Evolutionary conservation across 2,113 vertebrate genomes (phyloP), one percentile per base, ranked within the genome.

Genomic region (Azemiops feae): DNA sequence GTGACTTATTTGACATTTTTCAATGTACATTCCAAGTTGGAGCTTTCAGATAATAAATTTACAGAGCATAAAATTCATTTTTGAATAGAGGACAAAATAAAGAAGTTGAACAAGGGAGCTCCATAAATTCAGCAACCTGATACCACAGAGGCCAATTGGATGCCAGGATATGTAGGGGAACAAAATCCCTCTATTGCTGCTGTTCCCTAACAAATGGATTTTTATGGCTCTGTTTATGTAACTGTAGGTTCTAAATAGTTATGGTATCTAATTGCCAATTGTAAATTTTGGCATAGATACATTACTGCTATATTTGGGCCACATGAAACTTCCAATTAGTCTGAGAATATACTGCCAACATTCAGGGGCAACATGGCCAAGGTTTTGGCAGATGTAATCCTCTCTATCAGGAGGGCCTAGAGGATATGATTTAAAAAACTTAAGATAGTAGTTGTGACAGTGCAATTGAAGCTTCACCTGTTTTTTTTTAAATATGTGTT

Each of bases 1-100:
- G 27, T 54, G 93, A 39, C 18, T 95, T 93, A 20, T 89, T 85
- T 91, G 90, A 4, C 92, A 85, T 12, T 89, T 95, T 89, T 55
- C 2, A 1, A 74, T 11, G 6, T 23, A 91, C 91, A 45, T 89
- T 93, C 89, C 39, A 93, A 94, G 81, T 53, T 16, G 69, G 7
- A 27, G 18, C 87, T 69, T 93, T 34, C 53, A 93, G 94, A 91
- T 11, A 90, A 30, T 0, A 47, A 34, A 0, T 45, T 11, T 25
- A 4, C 1, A 64, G 30, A 39, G 53, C 50, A 92, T 53, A 88
- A 54, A 34, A 14, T 47, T 30, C 8, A 34, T 91, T 50, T 47
- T 12, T 27, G 39, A 81, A 39, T 43, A 91, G 47, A 58, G 27
- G 8, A n/a, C 39, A n/a, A 91, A 58, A 55, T 8, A 91, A 86